Evolutionary conservation across 2,113 vertebrate genomes (phyloP), one percentile per base, ranked within the genome.

Genomic region (Rattus rattus): DNA sequence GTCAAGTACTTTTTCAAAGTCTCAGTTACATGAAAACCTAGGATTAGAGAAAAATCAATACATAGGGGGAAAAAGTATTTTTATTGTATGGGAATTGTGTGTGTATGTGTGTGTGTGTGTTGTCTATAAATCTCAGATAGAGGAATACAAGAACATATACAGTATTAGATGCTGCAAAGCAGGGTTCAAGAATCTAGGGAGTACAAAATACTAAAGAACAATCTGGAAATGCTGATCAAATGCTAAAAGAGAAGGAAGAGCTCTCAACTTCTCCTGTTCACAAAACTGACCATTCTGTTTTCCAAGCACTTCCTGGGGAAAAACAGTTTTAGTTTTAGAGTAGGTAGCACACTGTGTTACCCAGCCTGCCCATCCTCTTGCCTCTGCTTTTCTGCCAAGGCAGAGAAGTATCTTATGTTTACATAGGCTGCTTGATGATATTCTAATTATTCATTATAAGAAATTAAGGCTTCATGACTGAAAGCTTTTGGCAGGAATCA

Each of bases 31-130:
- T 97, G 69, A 39, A 93, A 98, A 94, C 7, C 28, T 19, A 87
- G 8, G 0, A 52, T 92, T 98, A 95, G 93, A 77, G 88, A 97
- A 88, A 88, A 94, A 47, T 96, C 7, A 73, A 33, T 17, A 30
- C 33, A 26, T 4, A 30, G 43, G 43, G 43, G 43, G 3, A 43
- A 43, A 43, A 43, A 43, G 47, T 73, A 61, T 75, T 69, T 92
- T 95, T 97, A 83, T 95, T 97, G 93, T 88, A 92, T 61, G 96
- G 63, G 0, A 92, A 90, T 92, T 61, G 75, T 95, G 30, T 52
- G 47, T 61, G 43, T 43, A 59, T 36, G 93, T 90, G 47, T 61
- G 43, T 43, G 63, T 36, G 93, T 90, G 63, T 22, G 91, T 88
- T 96, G 24, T 7, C 91, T 90, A 92, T 24, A 96, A 94, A 79